Conservation (phyloP, 2,113 vertebrate species). For the Dicentrarchus labrax region DNA sequence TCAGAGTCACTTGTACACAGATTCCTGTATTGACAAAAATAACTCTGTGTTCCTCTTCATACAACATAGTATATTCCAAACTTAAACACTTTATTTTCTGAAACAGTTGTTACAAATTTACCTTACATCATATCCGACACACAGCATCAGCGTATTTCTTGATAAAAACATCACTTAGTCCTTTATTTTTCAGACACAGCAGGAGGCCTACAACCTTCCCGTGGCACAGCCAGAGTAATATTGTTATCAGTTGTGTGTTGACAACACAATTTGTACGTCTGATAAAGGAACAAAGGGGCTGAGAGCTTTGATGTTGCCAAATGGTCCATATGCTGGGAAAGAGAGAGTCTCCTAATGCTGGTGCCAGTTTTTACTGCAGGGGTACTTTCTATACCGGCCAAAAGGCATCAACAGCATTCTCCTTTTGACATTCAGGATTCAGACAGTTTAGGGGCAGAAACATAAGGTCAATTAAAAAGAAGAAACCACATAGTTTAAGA, state of each 20-base stretch:
- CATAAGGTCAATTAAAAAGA: neutral
- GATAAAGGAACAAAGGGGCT: constrained; percentile 78
- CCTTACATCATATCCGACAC: neutral
- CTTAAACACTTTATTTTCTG: neutral
- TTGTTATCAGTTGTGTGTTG: constrained; percentile 72
- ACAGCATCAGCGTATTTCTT: neutral
- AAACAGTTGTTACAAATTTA: neutral
- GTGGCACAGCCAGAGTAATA: constrained; percentile 59
- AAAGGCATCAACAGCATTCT: constrained; percentile 53
- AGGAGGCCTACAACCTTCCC: constrained; percentile 26
- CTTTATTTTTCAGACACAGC: constrained; percentile 27
- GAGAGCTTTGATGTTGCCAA: constrained; percentile 80
- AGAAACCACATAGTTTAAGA: neutral
- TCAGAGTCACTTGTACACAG: neutral
- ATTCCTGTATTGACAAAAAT: neutral
- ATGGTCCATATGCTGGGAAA: constrained; percentile 63
- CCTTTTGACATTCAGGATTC: constrained; percentile 30
- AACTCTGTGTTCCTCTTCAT: neutral
- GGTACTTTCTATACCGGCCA: constrained; percentile 43
- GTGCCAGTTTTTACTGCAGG: constrained; percentile 61
- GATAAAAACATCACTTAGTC: neutral
- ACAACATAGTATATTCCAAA: neutral
- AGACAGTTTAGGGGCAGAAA: constrained; percentile 9
- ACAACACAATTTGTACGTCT: constrained; percentile 72
- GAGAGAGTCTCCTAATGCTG: constrained; percentile 50